Percentiles rank a stretch among this genome's conserved stretches.
Evolutionary conservation across 2,113 vertebrate genomes (phyloP).

Genomic region (Clarias macrocephalus): DNA sequence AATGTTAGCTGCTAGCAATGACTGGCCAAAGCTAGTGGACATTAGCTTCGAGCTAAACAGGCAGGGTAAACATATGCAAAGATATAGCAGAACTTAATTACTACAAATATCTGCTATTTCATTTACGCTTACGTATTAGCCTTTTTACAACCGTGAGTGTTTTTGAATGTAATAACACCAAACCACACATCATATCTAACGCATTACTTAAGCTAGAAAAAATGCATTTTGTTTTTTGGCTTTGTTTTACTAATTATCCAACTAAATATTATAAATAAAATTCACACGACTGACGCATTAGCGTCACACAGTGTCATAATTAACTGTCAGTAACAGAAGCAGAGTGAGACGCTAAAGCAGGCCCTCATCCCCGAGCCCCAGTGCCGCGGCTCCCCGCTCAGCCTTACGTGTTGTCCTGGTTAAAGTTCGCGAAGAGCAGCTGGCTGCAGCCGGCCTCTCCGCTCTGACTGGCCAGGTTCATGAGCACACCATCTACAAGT

Average conservation of each 20-base stretch:
- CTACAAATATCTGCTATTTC: background rate
- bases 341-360: background rate
- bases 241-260: background rate
- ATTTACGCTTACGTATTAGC: background rate
- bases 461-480: conserved; percentile 96
- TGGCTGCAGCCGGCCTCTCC: conserved; percentile 91
- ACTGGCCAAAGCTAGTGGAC: background rate
- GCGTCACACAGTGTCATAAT: background rate
- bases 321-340: background rate
- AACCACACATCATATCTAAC: background rate
- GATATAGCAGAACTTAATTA: too few relatives aligned
- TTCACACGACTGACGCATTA: background rate
- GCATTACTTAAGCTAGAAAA: background rate
- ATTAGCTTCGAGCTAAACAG: background rate
- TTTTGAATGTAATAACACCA: background rate
- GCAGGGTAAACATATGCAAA: background rate
- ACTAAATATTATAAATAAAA: background rate
- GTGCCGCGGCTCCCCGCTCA: conserved; percentile 51
- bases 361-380: conserved; percentile 43
- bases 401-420: conserved; percentile 98
- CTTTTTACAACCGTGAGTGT: background rate
- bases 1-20: background rate
- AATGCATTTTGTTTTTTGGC: background rate
- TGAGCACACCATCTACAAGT: conserved; percentile 72
- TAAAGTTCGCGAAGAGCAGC: conserved; percentile 99